Conservation (phyloP, 2,113 vertebrate species). For the Drymodes brunneopygia region DNA sequence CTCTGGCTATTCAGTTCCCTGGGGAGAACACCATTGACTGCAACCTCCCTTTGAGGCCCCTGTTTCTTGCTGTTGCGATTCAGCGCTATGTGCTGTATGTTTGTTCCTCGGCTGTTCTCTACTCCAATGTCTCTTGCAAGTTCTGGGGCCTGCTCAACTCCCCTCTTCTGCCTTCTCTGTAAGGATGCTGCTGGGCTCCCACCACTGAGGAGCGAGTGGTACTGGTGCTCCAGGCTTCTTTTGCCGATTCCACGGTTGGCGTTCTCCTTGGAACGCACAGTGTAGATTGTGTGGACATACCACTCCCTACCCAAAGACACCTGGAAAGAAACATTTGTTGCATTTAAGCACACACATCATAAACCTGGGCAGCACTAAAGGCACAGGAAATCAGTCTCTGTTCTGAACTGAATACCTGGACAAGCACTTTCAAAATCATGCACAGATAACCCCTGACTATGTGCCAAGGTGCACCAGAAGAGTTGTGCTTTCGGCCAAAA, state of each 20-base stretch:
- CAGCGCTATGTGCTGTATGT: slow-evolving; percentile 88
- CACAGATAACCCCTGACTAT: background rate
- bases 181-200: background rate
- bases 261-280: slow-evolving; percentile 83
- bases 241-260: slow-evolving; percentile 81
- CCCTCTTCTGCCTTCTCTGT: slow-evolving; percentile 67
- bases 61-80: slow-evolving; percentile 70
- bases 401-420: background rate
- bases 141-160: slow-evolving; percentile 41
- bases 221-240: slow-evolving; percentile 81
- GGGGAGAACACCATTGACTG: slow-evolving; percentile 65
- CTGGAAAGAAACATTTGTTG: slow-evolving; percentile 63
- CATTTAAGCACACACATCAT: background rate
- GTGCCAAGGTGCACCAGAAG: background rate
- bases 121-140: slow-evolving; percentile 78
- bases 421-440: background rate
- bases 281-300: slow-evolving; percentile 94
- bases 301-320: slow-evolving; percentile 89
- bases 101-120: slow-evolving; percentile 84
- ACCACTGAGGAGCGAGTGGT: slow-evolving; percentile 67
- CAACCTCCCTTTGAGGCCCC: slow-evolving; percentile 47
- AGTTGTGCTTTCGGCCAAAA: background rate
- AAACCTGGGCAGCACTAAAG: background rate
- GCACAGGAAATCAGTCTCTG: background rate
- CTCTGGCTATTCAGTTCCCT: slow-evolving; percentile 65